A percentile compares a stretch with the other conserved stretches of the same genome.
These are phyloP conservation scores for Pangasius macronema DNA, from an alignment of 2,797 vertebrate species.

Conservation along the genomic window DNA sequence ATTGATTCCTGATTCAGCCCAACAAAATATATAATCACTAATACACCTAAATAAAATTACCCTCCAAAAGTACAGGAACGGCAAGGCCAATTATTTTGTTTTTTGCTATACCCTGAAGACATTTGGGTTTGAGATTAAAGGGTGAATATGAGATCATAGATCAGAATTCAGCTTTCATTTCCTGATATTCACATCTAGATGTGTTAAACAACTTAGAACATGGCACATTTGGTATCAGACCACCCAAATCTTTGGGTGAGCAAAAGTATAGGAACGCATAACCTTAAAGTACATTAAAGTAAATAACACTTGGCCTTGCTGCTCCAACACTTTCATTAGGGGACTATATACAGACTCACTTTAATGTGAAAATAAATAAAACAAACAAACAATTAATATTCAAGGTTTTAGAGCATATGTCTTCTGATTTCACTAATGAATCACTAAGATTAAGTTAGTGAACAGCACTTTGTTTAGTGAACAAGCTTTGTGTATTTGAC, in stretches of 20 bases:
- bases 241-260: neutral
- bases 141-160: neutral
- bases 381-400: neutral
- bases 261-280: neutral
- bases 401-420: neutral
- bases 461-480: neutral
- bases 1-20: constrained; percentile 85
- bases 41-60: neutral
- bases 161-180: neutral
- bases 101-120: neutral
- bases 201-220: neutral
- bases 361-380: neutral
- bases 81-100: neutral
- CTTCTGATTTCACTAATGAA: neutral
- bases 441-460: neutral
- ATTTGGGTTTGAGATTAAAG: neutral
- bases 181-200: neutral
- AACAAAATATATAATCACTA: neutral
- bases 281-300: neutral
- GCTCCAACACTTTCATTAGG: neutral
- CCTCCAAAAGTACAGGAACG: neutral
- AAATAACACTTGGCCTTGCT: neutral
- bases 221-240: neutral
- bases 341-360: neutral
- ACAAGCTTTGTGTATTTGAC: neutral